Evolutionary conservation across 2,888 invertebrate species (phyloP), one percentile per base, ranked within the genome.

Genomic region (Phyllotreta striolata): DNA sequence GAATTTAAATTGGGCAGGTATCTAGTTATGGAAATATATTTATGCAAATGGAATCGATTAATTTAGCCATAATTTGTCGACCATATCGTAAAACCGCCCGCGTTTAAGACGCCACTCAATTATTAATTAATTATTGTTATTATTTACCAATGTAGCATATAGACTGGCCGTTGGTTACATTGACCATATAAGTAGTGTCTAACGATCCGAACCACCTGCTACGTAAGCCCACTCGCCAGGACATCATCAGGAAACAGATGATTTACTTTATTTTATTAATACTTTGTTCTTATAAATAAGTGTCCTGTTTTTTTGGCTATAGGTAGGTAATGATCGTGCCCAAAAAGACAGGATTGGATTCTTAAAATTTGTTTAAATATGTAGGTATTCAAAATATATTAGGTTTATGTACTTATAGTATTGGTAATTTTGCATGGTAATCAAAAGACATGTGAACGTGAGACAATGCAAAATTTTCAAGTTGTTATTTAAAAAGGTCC

Each of bases 181-280:
- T 66, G 68, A 59, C 63, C 62, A 59, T 64, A 66, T 64, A 59
- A 58, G 71, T 66, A 56, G 47, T 57, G 55, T 63, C 63, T 73
- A 69, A 72, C 70, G 66, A 70, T 66, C 55, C 47, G n/a, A 52
- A 68, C 70, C 72, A 73, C 71, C 72, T 71, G 71, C 72, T 54
- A 41, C 24, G n/a, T 52, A 54, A 52, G 60, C 70, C 64, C 66
- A 64, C 67, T 63, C 70, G 66, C 66, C 67, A 66, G 71, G 68
- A 71, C 67, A 67, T 63, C 62, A 73, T 71, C 69, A 72, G 70
- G 70, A 72, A 73, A 72, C 72, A 72, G 72, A 73, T 73, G 72
- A 72, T 72, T 72, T 72, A 72, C 68, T 67, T 58, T 70, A 66
- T 70, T 67, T 71, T 69, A 72, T 69, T 70, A 70, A 72, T 67